Conservation (phyloP, 2,113 vertebrate species). For the Amphilophus citrinellus region DNA sequence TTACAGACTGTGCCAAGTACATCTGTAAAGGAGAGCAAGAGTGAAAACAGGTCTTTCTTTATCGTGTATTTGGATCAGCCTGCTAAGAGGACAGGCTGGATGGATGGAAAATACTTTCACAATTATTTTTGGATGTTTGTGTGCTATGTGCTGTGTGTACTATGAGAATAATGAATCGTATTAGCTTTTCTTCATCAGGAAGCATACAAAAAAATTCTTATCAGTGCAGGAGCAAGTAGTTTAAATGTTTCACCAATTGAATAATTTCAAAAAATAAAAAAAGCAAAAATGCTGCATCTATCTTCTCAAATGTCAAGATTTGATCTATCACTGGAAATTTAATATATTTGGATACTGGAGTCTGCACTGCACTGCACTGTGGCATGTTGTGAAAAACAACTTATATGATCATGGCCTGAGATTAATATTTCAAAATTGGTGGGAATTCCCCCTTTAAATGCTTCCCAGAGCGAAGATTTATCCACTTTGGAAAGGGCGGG, state of each 20-base stretch:
- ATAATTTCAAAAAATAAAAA: background rate
- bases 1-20: conserved; percentile 54
- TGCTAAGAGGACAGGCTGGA: conserved; percentile 14
- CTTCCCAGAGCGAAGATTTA: conserved; percentile 2
- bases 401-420: conserved; percentile 3
- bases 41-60: conserved; percentile 61
- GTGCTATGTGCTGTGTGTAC: background rate
- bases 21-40: conserved; percentile 38
- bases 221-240: background rate
- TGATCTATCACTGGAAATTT: background rate
- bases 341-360: background rate
- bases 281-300: background rate
- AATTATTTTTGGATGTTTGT: conserved; percentile 12
- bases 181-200: background rate
- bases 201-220: background rate
- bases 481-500: background rate
- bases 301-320: background rate
- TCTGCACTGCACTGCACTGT: background rate
- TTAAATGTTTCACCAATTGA: background rate
- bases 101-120: conserved; percentile 10
- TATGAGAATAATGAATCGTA: background rate
- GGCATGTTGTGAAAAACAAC: background rate
- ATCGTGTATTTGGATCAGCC: conserved; percentile 48
- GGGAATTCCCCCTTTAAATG: background rate
- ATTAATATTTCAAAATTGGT: background rate